Percentiles rank a stretch among this genome's conserved stretches.
phyloP scores from a whole-genome alignment of 2,113 vertebrate species.

The Monarcha castaneiventris region DNA sequence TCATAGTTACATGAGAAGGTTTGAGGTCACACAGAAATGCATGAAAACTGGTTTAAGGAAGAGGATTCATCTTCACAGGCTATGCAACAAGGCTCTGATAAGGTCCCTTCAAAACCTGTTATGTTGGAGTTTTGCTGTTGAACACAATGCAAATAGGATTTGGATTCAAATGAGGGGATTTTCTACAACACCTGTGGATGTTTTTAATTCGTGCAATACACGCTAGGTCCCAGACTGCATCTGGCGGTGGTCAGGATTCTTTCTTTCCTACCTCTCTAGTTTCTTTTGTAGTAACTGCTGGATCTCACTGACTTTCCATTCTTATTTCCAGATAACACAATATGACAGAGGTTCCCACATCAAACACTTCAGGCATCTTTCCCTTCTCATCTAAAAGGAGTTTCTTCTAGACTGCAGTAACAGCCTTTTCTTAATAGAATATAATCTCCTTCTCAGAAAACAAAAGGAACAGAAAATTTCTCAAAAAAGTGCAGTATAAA shows the following conservation, averaged over 20 bases:
- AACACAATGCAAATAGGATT: neutral
- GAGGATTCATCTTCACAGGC: neutral
- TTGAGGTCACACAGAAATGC: neutral
- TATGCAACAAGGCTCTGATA: neutral
- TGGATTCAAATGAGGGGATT: neutral
- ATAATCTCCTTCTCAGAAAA: neutral
- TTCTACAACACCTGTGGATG: neutral
- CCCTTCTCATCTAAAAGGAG: neutral
- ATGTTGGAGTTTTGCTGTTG: neutral
- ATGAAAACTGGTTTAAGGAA: neutral
- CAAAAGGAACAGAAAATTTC: neutral
- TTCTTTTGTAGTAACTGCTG: neutral
- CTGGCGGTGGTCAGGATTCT: neutral
- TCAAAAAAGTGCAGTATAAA: neutral
- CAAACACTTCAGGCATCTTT: neutral
- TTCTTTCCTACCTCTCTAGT: neutral
- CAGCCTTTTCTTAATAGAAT: neutral
- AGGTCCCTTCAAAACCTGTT: neutral
- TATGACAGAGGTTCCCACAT: neutral
- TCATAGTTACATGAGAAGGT: neutral
- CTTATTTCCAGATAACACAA: neutral
- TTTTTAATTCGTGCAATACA: neutral
- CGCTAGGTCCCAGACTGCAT: neutral
- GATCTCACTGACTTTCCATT: neutral
- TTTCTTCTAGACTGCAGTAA: neutral